Evolutionary conservation across 2,888 invertebrate genomes (phyloP).

Genomic region (Drosophila seclusa): DNA sequence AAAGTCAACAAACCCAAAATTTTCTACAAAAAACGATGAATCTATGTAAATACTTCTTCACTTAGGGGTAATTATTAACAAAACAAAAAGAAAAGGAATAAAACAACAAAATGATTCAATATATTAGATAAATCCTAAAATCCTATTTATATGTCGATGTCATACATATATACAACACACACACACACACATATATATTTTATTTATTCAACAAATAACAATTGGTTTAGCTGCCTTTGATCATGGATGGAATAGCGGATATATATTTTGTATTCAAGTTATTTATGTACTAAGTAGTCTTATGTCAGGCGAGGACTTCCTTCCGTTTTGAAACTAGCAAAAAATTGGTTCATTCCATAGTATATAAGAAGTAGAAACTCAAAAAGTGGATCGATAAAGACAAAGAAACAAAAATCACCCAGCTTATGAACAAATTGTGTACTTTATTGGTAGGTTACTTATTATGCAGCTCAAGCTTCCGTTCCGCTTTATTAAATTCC

Average conservation of each 20-base stretch:
- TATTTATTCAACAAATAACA: slow-evolving; percentile 31
- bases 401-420: background rate
- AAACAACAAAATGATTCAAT: slow-evolving; percentile 47
- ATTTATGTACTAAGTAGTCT: slow-evolving; percentile 53
- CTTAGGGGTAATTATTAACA: slow-evolving; percentile 39
- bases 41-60: slow-evolving; percentile 55
- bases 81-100: slow-evolving; percentile 21
- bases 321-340: slow-evolving; percentile 38
- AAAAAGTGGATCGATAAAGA: slow-evolving; percentile 17
- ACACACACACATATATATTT: slow-evolving; percentile 23
- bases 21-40: slow-evolving; percentile 37
- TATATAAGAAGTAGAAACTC: slow-evolving; percentile 33
- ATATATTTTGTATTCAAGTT: slow-evolving; percentile 60
- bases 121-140: slow-evolving; percentile 49
- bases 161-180: slow-evolving; percentile 3
- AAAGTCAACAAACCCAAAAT: slow-evolving; percentile 20
- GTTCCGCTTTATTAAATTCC: background rate
- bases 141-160: slow-evolving; percentile 35
- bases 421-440: slow-evolving; percentile 9
- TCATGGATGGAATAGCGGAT: slow-evolving; percentile 42
- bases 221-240: slow-evolving; percentile 28
- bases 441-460: slow-evolving; percentile 18
- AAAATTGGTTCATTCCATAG: slow-evolving; percentile 75
- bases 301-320: slow-evolving; percentile 34
- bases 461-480: background rate